Evolutionary conservation across 1,140 invertebrate genomes (phyloP).

Genomic region (Anadara kagoshimensis): DNA sequence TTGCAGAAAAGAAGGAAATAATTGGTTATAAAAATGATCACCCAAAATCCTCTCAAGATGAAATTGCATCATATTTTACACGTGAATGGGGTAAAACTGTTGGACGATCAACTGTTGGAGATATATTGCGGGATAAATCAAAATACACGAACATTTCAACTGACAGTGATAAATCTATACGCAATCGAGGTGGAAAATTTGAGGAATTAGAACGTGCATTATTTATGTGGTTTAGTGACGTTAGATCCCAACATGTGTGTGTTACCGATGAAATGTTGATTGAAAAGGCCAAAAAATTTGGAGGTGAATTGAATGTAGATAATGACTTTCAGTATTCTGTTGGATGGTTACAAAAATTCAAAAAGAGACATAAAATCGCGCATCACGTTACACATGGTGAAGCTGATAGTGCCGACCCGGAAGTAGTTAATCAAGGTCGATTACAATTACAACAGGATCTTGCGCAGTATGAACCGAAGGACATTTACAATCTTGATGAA

Average conservation of each 20-base stretch:
- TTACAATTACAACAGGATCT: slow-evolving; percentile 14
- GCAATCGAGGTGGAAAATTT: not conserved
- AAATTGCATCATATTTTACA: slow-evolving; percentile 4
- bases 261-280: slow-evolving; percentile 20
- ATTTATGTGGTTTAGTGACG: slow-evolving; percentile 7
- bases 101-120: not conserved
- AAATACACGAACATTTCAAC: not conserved
- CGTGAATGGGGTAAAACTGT: not conserved
- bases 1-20: too few relatives aligned
- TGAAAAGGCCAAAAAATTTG: slow-evolving; percentile 12
- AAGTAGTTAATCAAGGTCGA: slow-evolving; percentile 3
- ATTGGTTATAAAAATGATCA: slow-evolving; percentile 5
- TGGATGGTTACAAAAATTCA: slow-evolving; percentile 20
- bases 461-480: slow-evolving; percentile 14
- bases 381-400: not conserved
- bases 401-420: slow-evolving; percentile 36
- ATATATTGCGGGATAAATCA: not conserved
- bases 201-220: not conserved
- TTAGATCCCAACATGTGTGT: not conserved
- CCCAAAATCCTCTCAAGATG: not conserved
- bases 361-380: slow-evolving; percentile 21
- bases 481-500: slow-evolving; percentile 25
- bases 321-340: slow-evolving; percentile 16
- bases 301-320: slow-evolving; percentile 4
- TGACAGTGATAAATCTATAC: not conserved